Percentiles rank a stretch among this genome's conserved stretches.
Evolutionary conservation across 2,113 vertebrate genomes (phyloP).

Genomic region (Cyanoderma ruficeps): DNA sequence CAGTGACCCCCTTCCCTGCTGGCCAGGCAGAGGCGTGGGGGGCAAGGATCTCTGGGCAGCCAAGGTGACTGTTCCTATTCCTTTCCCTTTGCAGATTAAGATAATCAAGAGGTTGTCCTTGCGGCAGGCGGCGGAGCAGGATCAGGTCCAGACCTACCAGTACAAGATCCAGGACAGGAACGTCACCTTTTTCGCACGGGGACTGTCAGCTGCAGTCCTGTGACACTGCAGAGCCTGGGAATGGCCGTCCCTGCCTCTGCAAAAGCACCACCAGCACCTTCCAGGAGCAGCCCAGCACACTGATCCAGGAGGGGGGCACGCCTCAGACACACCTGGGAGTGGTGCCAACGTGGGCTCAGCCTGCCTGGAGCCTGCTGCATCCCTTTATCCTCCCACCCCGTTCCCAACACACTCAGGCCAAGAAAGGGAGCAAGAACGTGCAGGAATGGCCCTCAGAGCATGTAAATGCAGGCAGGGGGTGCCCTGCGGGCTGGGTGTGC

Average conservation of each 20-base stretch:
- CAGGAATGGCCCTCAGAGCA: neutral
- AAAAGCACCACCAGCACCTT: neutral
- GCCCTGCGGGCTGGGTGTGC: neutral
- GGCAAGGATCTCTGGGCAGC: neutral
- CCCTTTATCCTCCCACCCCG: neutral
- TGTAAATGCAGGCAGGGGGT: neutral
- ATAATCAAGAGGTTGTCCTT: slow-evolving; percentile 76
- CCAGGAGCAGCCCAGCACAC: neutral
- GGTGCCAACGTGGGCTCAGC: neutral
- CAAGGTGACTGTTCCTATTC: neutral
- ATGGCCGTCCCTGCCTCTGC: neutral
- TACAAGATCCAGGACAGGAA: slow-evolving; percentile 93
- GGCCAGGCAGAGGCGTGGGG: neutral
- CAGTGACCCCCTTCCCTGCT: neutral
- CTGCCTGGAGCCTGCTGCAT: neutral
- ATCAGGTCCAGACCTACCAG: slow-evolving; percentile 80
- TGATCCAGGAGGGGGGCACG: neutral
- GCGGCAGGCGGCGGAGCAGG: neutral
- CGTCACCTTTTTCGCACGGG: slow-evolving; percentile 87
- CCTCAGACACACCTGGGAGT: neutral
- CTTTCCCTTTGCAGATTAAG: slow-evolving; percentile 77
- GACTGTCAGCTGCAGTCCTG: slow-evolving; percentile 88
- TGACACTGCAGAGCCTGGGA: slow-evolving; percentile 36
- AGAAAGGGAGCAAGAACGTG: neutral
- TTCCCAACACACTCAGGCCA: neutral